Conservation (phyloP, 2,888 invertebrate genomes). For the Drosophila histrio region DNA sequence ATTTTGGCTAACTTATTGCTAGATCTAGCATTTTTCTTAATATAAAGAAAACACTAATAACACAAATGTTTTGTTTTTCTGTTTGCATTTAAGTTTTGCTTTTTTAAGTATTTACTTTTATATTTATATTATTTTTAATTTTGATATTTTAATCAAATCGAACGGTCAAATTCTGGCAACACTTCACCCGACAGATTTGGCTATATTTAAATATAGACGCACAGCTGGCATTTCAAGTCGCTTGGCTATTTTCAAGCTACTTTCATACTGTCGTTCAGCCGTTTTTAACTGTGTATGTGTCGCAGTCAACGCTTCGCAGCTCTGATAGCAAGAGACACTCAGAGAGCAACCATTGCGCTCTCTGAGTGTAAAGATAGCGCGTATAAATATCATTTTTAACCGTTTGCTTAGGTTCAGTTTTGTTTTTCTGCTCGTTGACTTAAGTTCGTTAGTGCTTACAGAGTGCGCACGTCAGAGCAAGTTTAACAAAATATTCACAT, state of each 20-base stretch:
- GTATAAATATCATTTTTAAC: slow-evolving; percentile 55
- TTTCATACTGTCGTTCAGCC: not conserved
- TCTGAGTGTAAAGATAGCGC: slow-evolving; percentile 17
- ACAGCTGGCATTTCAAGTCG: not conserved
- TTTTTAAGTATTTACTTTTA: too few species aligned
- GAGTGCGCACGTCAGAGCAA: slow-evolving; percentile 26
- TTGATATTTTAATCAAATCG: too few species aligned
- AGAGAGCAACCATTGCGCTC: slow-evolving; percentile 22
- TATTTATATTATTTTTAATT: too few species aligned
- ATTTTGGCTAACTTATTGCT: too few species aligned
- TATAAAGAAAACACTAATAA: too few species aligned
- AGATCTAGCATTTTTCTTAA: too few species aligned
- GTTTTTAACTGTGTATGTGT: not conserved
- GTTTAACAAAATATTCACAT: slow-evolving; percentile 15
- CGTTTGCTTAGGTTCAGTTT: slow-evolving; percentile 38
- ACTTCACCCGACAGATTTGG: not conserved
- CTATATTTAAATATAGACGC: not conserved
- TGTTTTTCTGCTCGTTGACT: slow-evolving; percentile 53
- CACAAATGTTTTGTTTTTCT: too few species aligned
- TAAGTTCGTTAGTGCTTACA: slow-evolving; percentile 32
- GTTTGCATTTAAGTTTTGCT: too few species aligned
- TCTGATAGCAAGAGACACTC: slow-evolving; percentile 2
- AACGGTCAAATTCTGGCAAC: too few species aligned
- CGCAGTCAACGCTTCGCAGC: slow-evolving; percentile 11
- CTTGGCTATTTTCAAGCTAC: slow-evolving; percentile 9